Base-by-base conservation (phyloP, 2,888 invertebrate genomes). In the Euspilapteryx auroguttella region DNA sequence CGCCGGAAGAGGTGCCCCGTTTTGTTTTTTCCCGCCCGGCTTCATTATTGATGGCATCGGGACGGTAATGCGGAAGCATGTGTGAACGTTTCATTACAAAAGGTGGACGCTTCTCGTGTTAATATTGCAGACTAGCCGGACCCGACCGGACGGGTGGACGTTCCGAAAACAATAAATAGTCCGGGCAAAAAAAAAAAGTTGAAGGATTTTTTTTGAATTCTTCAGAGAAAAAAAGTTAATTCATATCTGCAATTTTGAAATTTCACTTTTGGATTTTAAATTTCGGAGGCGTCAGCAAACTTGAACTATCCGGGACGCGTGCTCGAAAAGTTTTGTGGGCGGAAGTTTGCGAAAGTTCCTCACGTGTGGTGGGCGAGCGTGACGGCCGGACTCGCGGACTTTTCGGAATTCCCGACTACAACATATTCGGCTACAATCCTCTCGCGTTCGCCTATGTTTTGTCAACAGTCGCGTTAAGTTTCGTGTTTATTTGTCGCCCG, bases 11-110 rank as follows among this genome's bases (percentile, higher is more conserved):
- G 69, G 68, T 68, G 66, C 49, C 66, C 63, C 63, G 66, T 66
- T 69, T 69, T 75, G 69, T 71, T 73, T 75, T 71, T 75, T 64
- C 68, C 71, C 73, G 69, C 73, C 73, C 77, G 79, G 75, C 73
- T 73, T 73, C 73, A 73, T 75, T 73, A 75, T 75, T 75, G 73
- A 73, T 73, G 75, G 73, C 71, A 73, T 71, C 73, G 71, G 62
- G 65, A 68, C 69, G 69, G 65, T 73, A 71, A 73, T 73, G 73
- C 75, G 75, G 73, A 73, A 73, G 73, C 71, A 71, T 73, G 71
- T 73, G 75, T 73, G 73, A 73, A 71, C 73, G 68, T 71, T 71
- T 68, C 73, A 73, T 75, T 73, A 73, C 73, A 71, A 71, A 71
- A 73, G 75, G 73, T 73, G 73, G 73, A 66, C 73, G 68, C 57